phyloP scores from a whole-genome alignment of 1,140 invertebrate species.

The Ips nitidus region DNA sequence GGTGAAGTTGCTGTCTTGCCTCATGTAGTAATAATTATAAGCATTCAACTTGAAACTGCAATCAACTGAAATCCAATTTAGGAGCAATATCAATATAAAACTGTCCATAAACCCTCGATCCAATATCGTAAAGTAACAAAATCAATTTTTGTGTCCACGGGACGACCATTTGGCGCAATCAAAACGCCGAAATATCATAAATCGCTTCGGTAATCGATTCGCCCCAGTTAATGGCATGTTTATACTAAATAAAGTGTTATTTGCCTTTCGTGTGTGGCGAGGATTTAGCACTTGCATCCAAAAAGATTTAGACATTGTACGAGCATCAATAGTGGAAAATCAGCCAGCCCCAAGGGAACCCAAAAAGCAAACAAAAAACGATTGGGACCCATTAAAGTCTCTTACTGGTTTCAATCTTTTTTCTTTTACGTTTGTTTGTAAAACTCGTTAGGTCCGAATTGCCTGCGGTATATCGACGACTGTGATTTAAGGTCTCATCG shows the following conservation, averaged over 20 bases:
- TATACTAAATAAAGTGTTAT: conserved; percentile 23
- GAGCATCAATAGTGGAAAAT: no score
- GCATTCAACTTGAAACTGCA: no score
- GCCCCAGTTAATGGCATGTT: conserved; percentile 27
- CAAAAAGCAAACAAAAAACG: neutral
- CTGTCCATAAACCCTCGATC: neutral
- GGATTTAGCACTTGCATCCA: conserved; percentile 3
- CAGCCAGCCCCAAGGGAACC: neutral
- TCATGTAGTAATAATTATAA: conserved; percentile 32
- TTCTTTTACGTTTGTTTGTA: conserved; percentile 25
- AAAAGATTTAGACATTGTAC: neutral
- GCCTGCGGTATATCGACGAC: conserved; percentile 15
- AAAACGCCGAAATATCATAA: conserved; percentile 21
- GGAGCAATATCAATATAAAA: neutral
- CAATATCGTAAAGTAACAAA: conserved; percentile 24
- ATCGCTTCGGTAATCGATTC: conserved; percentile 17
- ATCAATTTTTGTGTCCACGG: conserved; percentile 29
- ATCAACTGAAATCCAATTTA: neutral
- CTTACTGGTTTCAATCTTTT: conserved; percentile 21
- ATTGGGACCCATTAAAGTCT: conserved; percentile 21
- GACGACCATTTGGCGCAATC: conserved; percentile 24
- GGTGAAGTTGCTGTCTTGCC: no score
- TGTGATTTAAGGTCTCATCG: conserved; percentile 23
- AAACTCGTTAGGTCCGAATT: conserved; percentile 28
- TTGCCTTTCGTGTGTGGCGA: conserved; percentile 23